These are phyloP conservation scores for Agrotis segetum DNA, from an alignment of 2,888 invertebrate genomes.

Conservation along the genomic window DNA sequence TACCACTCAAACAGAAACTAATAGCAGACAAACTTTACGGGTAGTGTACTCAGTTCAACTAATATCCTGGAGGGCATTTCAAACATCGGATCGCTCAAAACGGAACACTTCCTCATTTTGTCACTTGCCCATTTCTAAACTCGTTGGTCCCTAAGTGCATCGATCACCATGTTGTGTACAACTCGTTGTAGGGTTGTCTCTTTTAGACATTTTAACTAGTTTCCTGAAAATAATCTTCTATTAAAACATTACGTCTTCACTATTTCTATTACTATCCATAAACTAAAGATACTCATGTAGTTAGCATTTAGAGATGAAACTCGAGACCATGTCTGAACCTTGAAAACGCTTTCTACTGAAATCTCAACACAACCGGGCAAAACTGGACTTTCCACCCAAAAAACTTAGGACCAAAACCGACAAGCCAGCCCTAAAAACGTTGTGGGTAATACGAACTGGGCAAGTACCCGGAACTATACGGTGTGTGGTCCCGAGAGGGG, in stretches of 20 bases:
- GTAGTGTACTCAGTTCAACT: slow-evolving; percentile 42
- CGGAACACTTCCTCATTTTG: slow-evolving; percentile 65
- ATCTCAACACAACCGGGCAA: neutral
- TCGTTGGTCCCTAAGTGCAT: slow-evolving; percentile 61
- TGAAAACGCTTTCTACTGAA: neutral
- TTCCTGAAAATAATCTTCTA: neutral
- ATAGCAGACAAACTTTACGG: slow-evolving; percentile 25
- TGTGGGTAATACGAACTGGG: slow-evolving; percentile 67
- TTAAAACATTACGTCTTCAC: neutral
- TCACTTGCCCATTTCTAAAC: slow-evolving; percentile 64
- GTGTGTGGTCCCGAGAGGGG: slow-evolving; percentile 70
- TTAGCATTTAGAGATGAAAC: neutral
- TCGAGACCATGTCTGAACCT: neutral
- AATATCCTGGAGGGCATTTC: slow-evolving; percentile 53
- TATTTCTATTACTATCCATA: too few relatives aligned
- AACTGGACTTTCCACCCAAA: neutral
- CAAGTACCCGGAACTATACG: slow-evolving; percentile 70
- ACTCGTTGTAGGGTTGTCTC: slow-evolving; percentile 56
- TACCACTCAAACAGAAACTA: slow-evolving; percentile 33
- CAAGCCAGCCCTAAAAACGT: slow-evolving; percentile 53
- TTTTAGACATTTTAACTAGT: neutral
- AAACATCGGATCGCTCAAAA: slow-evolving; percentile 55
- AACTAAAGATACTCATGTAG: neutral
- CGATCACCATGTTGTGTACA: slow-evolving; percentile 60
- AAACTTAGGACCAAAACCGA: slow-evolving; percentile 3